These are phyloP conservation scores for Leptothorax acervorum DNA, from an alignment of 2,888 invertebrate species.

Conservation along the genomic window DNA sequence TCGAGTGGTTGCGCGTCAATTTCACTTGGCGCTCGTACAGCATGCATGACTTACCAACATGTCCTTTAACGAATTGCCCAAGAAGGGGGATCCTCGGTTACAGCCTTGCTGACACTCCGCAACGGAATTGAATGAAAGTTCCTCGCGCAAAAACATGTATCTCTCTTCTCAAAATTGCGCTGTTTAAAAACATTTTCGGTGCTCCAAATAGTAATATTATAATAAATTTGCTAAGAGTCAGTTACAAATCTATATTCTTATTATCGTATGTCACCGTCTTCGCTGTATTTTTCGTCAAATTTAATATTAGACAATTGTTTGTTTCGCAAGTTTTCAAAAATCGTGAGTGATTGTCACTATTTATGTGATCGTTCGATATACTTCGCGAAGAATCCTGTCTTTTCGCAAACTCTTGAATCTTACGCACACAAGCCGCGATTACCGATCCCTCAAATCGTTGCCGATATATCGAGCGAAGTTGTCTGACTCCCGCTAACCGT, in stretches of 20 bases:
- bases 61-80: constrained; percentile 70
- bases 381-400: neutral
- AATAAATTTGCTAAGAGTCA: neutral
- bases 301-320: neutral
- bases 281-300: neutral
- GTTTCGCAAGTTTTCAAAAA: neutral
- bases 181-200: neutral
- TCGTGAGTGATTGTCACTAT: neutral
- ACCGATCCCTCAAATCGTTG: neutral
- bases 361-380: too few relatives aligned
- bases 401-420: neutral
- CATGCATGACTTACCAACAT: constrained; percentile 74
- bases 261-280: neutral
- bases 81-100: constrained; percentile 60
- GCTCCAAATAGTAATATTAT: neutral
- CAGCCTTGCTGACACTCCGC: constrained; percentile 58
- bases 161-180: neutral
- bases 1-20: constrained; percentile 70
- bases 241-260: neutral
- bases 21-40: constrained; percentile 62
- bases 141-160: neutral
- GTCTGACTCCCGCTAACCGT: constrained; percentile 70
- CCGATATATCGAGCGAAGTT: constrained; percentile 63
- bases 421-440: neutral
- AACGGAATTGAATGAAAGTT: neutral